Percentiles rank a stretch among this genome's conserved stretches.
These are phyloP conservation scores for Trididemnum nubilum DNA, from an alignment of 23 tunicate genomes.

Conservation along the genomic window DNA sequence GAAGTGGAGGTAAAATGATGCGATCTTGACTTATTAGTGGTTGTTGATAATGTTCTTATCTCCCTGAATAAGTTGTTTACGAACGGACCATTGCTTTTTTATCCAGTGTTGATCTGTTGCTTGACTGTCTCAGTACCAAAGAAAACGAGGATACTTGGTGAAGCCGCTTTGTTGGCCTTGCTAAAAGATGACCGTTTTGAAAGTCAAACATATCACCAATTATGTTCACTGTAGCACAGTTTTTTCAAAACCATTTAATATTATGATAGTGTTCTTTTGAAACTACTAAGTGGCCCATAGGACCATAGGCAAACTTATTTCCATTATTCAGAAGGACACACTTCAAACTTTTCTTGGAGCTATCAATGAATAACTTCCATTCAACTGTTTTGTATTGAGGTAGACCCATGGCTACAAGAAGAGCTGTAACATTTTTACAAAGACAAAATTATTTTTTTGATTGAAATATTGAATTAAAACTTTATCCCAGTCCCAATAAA, in stretches of 20 bases:
- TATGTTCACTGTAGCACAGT: neutral
- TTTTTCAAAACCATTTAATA: neutral
- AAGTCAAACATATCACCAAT: neutral
- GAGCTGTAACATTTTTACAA: neutral
- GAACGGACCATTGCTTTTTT: neutral
- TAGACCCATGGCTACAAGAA: neutral
- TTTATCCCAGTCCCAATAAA: neutral
- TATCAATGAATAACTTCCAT: neutral
- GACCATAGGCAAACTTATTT: neutral
- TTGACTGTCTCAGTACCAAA: conserved; percentile 5
- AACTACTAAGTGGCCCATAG: conserved; percentile 6
- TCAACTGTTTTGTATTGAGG: neutral
- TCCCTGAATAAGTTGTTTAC: neutral
- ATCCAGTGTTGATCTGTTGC: neutral
- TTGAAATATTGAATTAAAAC: neutral
- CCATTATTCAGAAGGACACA: conserved; percentile 1
- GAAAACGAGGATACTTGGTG: conserved; percentile 12
- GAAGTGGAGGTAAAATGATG: conserved; percentile 17
- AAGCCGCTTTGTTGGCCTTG: neutral
- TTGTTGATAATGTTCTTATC: neutral
- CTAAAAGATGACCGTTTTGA: conserved; percentile 2
- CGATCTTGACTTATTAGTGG: neutral
- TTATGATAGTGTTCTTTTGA: neutral
- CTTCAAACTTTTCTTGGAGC: neutral
- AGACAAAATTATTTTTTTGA: too few species aligned